phyloP scores from a whole-genome alignment of 2,888 invertebrate species.

The Mystacides longicornis region DNA sequence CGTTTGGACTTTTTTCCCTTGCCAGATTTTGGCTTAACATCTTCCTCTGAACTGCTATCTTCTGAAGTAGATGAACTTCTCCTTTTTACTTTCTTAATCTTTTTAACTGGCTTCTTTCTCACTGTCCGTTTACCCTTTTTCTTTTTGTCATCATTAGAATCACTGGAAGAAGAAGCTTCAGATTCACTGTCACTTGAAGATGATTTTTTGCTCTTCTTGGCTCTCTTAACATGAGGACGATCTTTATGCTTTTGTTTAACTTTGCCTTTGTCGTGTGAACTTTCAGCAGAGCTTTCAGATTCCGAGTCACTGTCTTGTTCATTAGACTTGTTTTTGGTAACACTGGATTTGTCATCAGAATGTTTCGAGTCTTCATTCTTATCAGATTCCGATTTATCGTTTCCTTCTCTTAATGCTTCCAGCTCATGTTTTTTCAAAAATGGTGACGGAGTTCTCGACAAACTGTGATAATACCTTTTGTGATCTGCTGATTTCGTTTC shows the following conservation, averaged over 20 bases:
- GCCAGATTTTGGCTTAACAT: slow-evolving; percentile 42
- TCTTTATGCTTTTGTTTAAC: slow-evolving; percentile 43
- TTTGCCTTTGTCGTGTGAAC: slow-evolving; percentile 37
- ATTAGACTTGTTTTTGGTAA: slow-evolving; percentile 44
- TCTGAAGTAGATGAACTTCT: slow-evolving; percentile 46
- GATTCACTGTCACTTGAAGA: slow-evolving; percentile 48
- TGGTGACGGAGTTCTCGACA: slow-evolving; percentile 81
- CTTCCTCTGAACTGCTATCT: slow-evolving; percentile 45
- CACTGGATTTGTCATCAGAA: slow-evolving; percentile 32
- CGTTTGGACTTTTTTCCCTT: slow-evolving; percentile 41
- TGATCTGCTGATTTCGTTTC: slow-evolving; percentile 29
- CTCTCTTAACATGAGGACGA: slow-evolving; percentile 50
- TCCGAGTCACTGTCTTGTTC: slow-evolving; percentile 46
- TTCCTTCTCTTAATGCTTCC: slow-evolving; percentile 41
- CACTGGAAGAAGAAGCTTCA: slow-evolving; percentile 45
- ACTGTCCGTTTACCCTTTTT: slow-evolving; percentile 45
- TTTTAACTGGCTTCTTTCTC: slow-evolving; percentile 44
- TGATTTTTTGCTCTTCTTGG: slow-evolving; percentile 45
- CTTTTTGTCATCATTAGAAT: slow-evolving; percentile 46
- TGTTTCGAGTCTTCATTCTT: slow-evolving; percentile 35
- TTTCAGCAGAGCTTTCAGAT: slow-evolving; percentile 42
- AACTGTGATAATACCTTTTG: slow-evolving; percentile 61
- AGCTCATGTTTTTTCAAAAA: slow-evolving; percentile 66
- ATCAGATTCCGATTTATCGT: slow-evolving; percentile 44
- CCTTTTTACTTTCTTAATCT: slow-evolving; percentile 40